A percentile compares a stretch with the other conserved stretches of the same genome.
These are phyloP conservation scores for Syngnathus rostellatus DNA, from an alignment of 2,797 vertebrate genomes.

Conservation along the genomic window DNA sequence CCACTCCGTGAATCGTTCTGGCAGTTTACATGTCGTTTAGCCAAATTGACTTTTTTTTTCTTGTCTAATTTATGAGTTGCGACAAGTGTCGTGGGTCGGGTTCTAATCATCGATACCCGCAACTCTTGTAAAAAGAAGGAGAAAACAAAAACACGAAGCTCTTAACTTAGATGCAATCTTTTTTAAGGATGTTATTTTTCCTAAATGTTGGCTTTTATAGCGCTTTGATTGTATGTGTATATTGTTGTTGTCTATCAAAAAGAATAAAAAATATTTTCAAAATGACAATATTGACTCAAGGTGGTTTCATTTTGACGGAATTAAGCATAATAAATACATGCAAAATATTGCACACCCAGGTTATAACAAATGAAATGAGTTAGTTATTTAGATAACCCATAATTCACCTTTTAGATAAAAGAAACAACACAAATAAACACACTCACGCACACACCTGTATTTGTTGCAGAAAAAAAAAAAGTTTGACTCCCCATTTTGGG, in stretches of 20 bases:
- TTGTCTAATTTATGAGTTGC: constrained; percentile 71
- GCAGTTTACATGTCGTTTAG: constrained; percentile 85
- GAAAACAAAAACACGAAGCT: constrained; percentile 75
- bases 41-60: constrained; percentile 59
- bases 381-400: background rate
- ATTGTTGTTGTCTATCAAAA: constrained; percentile 86
- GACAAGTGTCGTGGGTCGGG: constrained; percentile 78
- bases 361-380: background rate
- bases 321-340: background rate
- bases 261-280: constrained; percentile 94
- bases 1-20: constrained; percentile 65
- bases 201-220: constrained; percentile 99
- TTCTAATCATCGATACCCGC: constrained; percentile 79
- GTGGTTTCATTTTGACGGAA: constrained; percentile 7
- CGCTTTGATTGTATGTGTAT: constrained; percentile 97
- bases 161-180: constrained; percentile 99
- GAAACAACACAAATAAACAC: background rate
- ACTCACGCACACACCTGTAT: background rate
- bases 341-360: background rate
- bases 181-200: constrained; percentile 99
- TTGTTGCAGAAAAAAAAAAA: constrained; percentile 6
- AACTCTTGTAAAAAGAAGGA: constrained; percentile 64
- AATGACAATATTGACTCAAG: constrained; percentile 59
- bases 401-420: background rate
- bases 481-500: constrained; percentile 39